Base-by-base conservation (phyloP, 2,888 invertebrate genomes). In the Acanthococcus lagerstroemiae region DNA sequence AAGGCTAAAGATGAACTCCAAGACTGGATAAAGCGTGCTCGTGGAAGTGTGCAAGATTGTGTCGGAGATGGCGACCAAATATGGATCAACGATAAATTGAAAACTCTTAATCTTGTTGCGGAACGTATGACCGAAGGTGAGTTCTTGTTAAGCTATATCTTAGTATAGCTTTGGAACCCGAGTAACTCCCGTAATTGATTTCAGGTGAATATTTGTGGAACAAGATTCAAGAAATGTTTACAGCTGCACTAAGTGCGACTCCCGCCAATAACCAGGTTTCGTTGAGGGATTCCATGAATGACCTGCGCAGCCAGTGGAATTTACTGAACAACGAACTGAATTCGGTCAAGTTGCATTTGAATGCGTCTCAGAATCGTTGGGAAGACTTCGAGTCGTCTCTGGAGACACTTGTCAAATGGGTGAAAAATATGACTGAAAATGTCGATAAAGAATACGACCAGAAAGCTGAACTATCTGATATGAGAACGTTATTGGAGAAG, bases 241-340 rank as follows among this genome's bases (percentile, higher is more conserved):
- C 87, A 5, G 89, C 88, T 76, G 90, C 91, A 0, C 83, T 90
- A 0, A 88, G 88, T 72, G 85, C 88, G 30, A 85, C 89, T 2
- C 85, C 90, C 0, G 82, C 85, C 6, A 88, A 89, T 68, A 87
- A 88, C 73, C 90, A 92, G 76, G 87, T 89, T 69, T 80, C 82
- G 57, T 76, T 93, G 30, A 81, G 90, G 66, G 84, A 85, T 54
- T 84, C 88, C 70, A 88, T 93, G 75, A 83, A 86, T 24, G 80
- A 83, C 45, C 77, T 94, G 50, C 86, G 89, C 70, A 87, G 88
- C 71, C 87, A 88, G 72, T 95, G 92, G 92, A 93, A 94, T 74
- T 86, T 87, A 73, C 78, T 95, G n/a, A 90, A 87, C 72, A 84
- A 89, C 74, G 88, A 89, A 71, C 80, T 95, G n/a, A 90, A 88